Evolutionary conservation across 2,888 invertebrate species (phyloP).

Genomic region (Catocala sponsa): DNA sequence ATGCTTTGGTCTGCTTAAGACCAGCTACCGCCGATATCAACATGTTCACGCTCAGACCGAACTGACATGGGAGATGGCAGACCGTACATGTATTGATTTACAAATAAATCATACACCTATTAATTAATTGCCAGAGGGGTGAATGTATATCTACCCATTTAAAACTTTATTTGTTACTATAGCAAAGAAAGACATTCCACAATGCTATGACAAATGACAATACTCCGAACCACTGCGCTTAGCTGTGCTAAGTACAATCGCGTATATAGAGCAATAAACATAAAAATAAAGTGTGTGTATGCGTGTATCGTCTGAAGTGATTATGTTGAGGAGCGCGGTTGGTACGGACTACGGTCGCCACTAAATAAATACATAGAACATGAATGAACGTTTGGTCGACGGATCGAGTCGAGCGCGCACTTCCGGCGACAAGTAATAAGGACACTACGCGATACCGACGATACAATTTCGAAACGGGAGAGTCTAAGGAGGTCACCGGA

Average conservation of each 20-base stretch:
- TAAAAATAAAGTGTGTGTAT: conserved; percentile 49
- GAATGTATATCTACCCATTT: too few relatives aligned
- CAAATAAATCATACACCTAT: conserved; percentile 39
- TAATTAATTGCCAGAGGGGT: conserved; percentile 12
- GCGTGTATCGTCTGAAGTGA: conserved; percentile 50
- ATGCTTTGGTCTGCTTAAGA: conserved; percentile 23
- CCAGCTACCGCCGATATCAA: conserved; percentile 6
- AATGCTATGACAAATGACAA: too few relatives aligned
- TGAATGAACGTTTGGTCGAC: conserved; percentile 79
- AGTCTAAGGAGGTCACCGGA: conserved; percentile 87
- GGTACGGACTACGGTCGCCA: conserved; percentile 65
- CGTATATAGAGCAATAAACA: conserved; percentile 51
- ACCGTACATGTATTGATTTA: neutral
- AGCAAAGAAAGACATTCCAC: too few relatives aligned
- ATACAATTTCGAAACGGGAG: conserved; percentile 87
- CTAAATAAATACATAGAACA: conserved; percentile 81
- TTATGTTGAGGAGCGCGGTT: conserved; percentile 65
- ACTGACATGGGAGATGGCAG: too few relatives aligned
- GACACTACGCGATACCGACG: conserved; percentile 81
- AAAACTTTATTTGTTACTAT: too few relatives aligned
- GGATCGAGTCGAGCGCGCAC: conserved; percentile 74
- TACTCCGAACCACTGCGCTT: too few relatives aligned
- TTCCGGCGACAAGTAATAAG: conserved; percentile 83
- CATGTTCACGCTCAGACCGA: conserved; percentile 13
- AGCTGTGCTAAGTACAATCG: conserved; percentile 38